Percentiles rank a stretch among this genome's conserved stretches.
Conservation (phyloP, 2,797 vertebrate genomes). For the Odontamblyopus lacepedii region DNA sequence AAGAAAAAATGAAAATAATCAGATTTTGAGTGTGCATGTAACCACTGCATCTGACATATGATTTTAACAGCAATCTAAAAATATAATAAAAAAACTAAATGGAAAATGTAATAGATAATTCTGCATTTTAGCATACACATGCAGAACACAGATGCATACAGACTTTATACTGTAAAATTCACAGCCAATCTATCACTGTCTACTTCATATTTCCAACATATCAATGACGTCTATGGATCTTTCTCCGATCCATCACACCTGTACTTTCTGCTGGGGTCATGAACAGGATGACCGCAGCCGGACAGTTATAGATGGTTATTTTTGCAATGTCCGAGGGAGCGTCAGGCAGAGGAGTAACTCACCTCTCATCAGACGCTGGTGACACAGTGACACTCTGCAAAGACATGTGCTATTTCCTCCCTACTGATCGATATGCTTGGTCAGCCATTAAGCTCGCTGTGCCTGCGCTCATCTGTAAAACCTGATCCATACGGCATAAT, state of each 20-base stretch:
- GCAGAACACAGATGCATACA: neutral
- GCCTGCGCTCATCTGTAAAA: conserved; percentile 47
- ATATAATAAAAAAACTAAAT: neutral
- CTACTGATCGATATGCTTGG: conserved; percentile 59
- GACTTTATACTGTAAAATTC: neutral
- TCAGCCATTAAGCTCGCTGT: conserved; percentile 55
- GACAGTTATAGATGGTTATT: conserved; percentile 6
- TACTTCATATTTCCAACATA: neutral
- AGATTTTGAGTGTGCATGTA: too few species aligned
- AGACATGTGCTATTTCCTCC: conserved; percentile 53
- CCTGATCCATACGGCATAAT: conserved; percentile 66
- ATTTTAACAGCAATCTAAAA: neutral
- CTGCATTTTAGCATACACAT: neutral
- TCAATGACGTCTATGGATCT: neutral
- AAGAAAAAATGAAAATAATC: too few species aligned
- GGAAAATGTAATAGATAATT: neutral
- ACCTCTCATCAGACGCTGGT: conserved; percentile 20
- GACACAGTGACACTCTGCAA: conserved; percentile 53
- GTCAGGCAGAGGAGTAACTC: conserved; percentile 18
- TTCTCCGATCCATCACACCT: neutral
- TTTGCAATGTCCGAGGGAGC: conserved; percentile 2
- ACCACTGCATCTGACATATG: too few species aligned
- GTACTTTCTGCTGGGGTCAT: neutral
- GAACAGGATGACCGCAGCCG: neutral
- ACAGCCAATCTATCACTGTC: neutral